Evolutionary conservation across 2,113 vertebrate genomes (phyloP).

Genomic region (Sitta europaea): DNA sequence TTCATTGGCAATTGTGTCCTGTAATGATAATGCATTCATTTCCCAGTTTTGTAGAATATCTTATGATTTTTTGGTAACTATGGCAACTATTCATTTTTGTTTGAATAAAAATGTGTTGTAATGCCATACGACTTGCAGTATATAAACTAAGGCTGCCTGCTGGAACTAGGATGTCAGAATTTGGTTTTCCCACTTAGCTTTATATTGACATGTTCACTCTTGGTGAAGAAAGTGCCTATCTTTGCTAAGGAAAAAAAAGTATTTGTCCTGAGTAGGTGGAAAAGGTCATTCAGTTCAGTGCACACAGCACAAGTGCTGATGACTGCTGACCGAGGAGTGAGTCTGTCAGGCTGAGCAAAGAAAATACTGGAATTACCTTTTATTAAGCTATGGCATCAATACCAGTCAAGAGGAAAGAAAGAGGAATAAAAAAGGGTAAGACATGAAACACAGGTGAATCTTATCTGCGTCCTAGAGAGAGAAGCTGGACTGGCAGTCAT

Average conservation of each 20-base stretch:
- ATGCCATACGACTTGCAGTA: not conserved
- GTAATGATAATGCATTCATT: constrained; percentile 5
- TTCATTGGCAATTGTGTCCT: not conserved
- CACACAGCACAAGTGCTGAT: not conserved
- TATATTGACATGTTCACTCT: constrained; percentile 8
- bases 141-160: constrained; percentile 24
- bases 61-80: constrained; percentile 26
- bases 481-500: not conserved
- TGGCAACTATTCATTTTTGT: constrained; percentile 27
- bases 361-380: constrained; percentile 17
- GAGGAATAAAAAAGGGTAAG: not conserved
- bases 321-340: not conserved
- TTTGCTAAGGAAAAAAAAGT: not conserved
- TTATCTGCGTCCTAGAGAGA: not conserved
- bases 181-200: not conserved
- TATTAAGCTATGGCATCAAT: not conserved
- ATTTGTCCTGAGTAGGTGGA: not conserved
- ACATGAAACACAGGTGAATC: not conserved
- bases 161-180: not conserved
- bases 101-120: not conserved
- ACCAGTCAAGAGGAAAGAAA: not conserved
- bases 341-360: not conserved
- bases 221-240: not conserved
- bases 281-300: constrained; percentile 25
- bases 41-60: not conserved